Conservation (phyloP, 2,797 vertebrate species). For the Nyctalus aviator region DNA sequence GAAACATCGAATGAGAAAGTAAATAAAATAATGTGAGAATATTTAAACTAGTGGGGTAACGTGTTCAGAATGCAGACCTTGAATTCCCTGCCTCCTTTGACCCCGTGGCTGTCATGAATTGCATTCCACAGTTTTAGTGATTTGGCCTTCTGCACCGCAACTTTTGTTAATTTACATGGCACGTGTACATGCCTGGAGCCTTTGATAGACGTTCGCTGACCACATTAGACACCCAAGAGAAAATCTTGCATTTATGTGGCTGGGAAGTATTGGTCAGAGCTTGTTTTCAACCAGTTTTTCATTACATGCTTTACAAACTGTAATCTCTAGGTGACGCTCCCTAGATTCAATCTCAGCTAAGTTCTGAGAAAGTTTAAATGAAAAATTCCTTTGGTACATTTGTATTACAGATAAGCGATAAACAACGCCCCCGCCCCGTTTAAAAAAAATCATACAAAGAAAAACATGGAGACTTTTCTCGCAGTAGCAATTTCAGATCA, state of each 20-base stretch:
- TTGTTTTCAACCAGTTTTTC: constrained; percentile 60
- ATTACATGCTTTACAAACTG: neutral
- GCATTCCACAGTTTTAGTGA: neutral
- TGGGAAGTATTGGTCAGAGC: neutral
- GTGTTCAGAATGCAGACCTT: neutral
- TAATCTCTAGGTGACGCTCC: constrained; percentile 47
- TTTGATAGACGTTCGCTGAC: neutral
- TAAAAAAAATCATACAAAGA: constrained; percentile 39
- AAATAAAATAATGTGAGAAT: neutral
- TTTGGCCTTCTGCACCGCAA: neutral
- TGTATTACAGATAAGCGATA: constrained; percentile 52
- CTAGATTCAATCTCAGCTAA: constrained; percentile 57
- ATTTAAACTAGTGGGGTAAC: neutral
- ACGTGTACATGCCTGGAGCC: neutral
- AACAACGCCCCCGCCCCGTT: neutral
- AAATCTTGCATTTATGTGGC: neutral
- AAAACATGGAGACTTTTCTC: constrained; percentile 50
- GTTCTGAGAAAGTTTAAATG: constrained; percentile 59
- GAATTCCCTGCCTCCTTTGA: neutral
- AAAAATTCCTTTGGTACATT: constrained; percentile 69
- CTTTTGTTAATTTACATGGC: neutral
- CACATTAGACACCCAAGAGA: neutral
- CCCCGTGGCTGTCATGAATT: neutral
- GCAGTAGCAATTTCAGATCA: constrained; percentile 57
- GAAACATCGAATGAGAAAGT: neutral